Evolutionary conservation across 2,797 vertebrate species (phyloP).

Genomic region (Acanthurus tractus): DNA sequence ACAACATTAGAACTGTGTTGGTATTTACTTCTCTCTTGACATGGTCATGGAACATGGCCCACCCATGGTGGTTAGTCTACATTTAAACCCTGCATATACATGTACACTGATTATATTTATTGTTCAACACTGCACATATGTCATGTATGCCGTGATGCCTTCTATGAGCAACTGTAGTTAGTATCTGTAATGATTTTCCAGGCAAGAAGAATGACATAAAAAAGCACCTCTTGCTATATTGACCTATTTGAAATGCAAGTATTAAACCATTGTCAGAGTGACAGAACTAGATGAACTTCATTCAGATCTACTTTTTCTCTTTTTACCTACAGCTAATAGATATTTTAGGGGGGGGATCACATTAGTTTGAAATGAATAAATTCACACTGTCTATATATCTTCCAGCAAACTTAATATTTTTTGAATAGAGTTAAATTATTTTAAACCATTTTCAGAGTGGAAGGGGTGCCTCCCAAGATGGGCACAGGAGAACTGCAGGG

Average conservation of each 20-base stretch:
- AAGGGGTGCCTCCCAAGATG: no score
- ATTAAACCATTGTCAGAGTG: neutral
- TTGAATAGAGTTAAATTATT: no score
- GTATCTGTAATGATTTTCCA: neutral
- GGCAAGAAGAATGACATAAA: neutral
- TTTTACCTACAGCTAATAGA: neutral
- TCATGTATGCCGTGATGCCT: neutral
- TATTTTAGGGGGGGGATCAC: neutral
- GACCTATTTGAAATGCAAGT: neutral
- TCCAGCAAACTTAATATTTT: no score
- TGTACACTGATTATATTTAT: neutral
- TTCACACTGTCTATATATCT: no score
- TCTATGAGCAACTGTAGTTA: neutral
- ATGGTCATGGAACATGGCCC: neutral
- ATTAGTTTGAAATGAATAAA: neutral
- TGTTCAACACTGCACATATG: constrained; percentile 3
- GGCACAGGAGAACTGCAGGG: no score
- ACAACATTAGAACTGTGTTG: neutral
- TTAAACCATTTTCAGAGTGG: no score
- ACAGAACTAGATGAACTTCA: neutral
- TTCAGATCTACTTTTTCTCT: neutral
- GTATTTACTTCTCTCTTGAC: constrained; percentile 15
- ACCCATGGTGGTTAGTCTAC: neutral
- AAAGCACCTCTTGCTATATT: neutral
- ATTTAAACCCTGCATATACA: neutral